These are phyloP conservation scores for Shinisaurus crocodilurus DNA, from an alignment of 2,113 vertebrate genomes.

Conservation along the genomic window DNA sequence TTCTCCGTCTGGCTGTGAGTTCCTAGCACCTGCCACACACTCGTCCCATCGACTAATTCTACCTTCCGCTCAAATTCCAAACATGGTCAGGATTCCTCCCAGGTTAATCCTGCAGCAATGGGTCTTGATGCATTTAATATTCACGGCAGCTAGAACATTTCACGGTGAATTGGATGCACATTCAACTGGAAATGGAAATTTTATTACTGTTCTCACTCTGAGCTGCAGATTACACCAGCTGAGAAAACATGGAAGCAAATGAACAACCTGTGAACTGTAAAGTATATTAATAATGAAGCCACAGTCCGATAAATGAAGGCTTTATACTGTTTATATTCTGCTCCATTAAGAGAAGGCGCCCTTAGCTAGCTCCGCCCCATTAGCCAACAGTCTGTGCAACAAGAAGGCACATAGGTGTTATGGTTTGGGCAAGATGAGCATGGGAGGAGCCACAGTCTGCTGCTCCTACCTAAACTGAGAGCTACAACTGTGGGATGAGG, in stretches of 20 bases:
- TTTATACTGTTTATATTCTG: conserved; percentile 87
- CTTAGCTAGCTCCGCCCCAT: conserved; percentile 78
- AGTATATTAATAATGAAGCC: conserved; percentile 87
- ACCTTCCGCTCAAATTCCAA: rapidly evolving
- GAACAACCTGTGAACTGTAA: conserved; percentile 86
- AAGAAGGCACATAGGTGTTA: neutral
- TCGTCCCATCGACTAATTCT: neutral
- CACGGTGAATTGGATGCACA: conserved; percentile 83
- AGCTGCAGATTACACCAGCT: conserved; percentile 80
- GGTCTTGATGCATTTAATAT: conserved; percentile 78
- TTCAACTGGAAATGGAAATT: conserved; percentile 86
- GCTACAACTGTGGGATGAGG: neutral
- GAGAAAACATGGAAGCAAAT: conserved; percentile 82
- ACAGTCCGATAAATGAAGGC: conserved; percentile 83
- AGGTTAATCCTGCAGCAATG: conserved; percentile 65
- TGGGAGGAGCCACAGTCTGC: rapidly evolving
- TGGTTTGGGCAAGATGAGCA: neutral
- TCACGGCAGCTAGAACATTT: conserved; percentile 85
- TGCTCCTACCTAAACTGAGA: rapidly evolving
- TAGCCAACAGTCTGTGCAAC: conserved; percentile 71
- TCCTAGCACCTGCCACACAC: neutral
- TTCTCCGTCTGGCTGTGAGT: neutral
- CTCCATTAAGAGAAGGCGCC: conserved; percentile 82
- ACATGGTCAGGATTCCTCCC: conserved; percentile 50
- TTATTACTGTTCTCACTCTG: conserved; percentile 83